Evolutionary conservation across 1,140 invertebrate species (phyloP), one percentile per base, ranked within the genome.

Genomic region (Sinella curviseta): DNA sequence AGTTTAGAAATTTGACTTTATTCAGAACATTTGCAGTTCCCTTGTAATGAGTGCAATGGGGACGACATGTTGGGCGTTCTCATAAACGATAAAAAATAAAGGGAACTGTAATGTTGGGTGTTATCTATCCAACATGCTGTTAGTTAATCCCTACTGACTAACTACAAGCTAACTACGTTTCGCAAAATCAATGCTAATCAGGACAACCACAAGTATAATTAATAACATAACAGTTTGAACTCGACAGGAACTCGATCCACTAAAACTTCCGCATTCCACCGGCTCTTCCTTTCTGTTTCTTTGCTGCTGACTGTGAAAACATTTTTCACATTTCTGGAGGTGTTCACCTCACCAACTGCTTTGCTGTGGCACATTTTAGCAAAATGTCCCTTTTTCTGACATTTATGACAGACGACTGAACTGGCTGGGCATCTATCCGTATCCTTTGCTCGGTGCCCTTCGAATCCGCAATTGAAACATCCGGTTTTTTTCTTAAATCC

Each of bases 351-450:
- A 74, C 8, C 28, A 26, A 28, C 1, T 65, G 60, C 2, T 55
- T n/a, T 34, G 30, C 57, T 74, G 39, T 60, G 60, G 35, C 79
- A 80, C 20, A 80, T 36, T 0, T 28, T 33, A n/a, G 65, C 55
- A 20, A 34, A 79, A 65, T 79, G 78, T 16, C 78, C 78, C 0
- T 24, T 65, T 36, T 60, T 60, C 1, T 33, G 0, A 28, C 78
- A 79, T 39, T 65, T 74, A 8, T 48, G 1, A 30, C 78, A 76
- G 0, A 33, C 55, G 0, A 28, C 35, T 1, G 57, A 26, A 8
- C 28, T 35, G 1, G 79, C 76, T 39, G 65, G 76, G 36, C 76
- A 80, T n/a, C 1, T 74, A 82, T 82, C 55, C 55, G 24, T 65
- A 3, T 12, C 1, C 3, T 76, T 73, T 14, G 39, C 8, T 20